phyloP scores from a whole-genome alignment of 2,113 vertebrate genomes.

The Eolophus roseicapilla region DNA sequence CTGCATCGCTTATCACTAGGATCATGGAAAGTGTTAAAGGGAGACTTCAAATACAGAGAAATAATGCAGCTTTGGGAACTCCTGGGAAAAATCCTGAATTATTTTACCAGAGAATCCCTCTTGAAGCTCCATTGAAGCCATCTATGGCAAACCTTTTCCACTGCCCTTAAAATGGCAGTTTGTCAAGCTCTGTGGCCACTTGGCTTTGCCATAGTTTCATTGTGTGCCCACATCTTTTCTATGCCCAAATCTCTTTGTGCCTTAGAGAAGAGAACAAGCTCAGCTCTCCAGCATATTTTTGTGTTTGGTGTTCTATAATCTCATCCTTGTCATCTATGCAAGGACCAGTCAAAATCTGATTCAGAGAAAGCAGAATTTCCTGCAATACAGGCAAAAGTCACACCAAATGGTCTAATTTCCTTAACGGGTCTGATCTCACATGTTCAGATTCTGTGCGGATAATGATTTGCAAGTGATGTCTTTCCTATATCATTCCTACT shows the following conservation, averaged over 20 bases:
- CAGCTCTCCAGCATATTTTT: neutral
- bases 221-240: neutral
- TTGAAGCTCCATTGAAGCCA: neutral
- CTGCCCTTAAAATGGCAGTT: neutral
- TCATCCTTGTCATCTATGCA: neutral
- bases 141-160: neutral
- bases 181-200: neutral
- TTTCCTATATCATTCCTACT: neutral
- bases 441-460: neutral
- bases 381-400: neutral
- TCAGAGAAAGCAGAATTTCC: neutral
- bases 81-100: neutral
- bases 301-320: neutral
- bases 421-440: neutral
- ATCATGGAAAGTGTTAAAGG: neutral
- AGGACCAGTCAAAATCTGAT: neutral
- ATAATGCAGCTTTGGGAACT: neutral
- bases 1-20: neutral
- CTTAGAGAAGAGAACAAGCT: neutral
- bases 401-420: neutral
- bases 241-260: neutral
- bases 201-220: neutral
- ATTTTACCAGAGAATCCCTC: neutral
- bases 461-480: neutral
- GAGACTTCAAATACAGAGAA: neutral